phyloP scores from a whole-genome alignment of 2,888 invertebrate genomes.

The Entomobrya proxima region DNA sequence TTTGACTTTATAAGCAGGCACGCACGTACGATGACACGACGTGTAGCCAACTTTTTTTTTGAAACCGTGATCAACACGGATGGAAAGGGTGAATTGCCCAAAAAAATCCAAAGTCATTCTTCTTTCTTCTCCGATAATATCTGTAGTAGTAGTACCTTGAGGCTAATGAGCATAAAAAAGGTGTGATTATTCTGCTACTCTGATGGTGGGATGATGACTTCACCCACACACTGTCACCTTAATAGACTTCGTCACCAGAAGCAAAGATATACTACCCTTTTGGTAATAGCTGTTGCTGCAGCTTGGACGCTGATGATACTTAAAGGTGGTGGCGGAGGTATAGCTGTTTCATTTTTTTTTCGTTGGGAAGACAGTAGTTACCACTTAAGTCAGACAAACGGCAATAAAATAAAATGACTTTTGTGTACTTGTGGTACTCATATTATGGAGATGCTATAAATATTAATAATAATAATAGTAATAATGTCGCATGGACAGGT shows the following conservation, averaged over 20 bases:
- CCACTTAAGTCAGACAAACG: slow-evolving; percentile 56
- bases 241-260: slow-evolving; percentile 69
- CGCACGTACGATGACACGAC: background rate
- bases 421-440: slow-evolving; percentile 17
- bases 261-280: slow-evolving; percentile 46
- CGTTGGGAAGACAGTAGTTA: slow-evolving; percentile 49
- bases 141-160: slow-evolving; percentile 45
- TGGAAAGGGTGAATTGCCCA: slow-evolving; percentile 8
- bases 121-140: slow-evolving; percentile 50
- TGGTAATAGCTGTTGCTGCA: slow-evolving; percentile 3
- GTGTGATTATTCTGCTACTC: slow-evolving; percentile 65
- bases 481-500: slow-evolving; percentile 50
- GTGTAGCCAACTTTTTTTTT: background rate
- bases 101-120: slow-evolving; percentile 39
- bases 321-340: background rate
- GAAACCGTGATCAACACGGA: background rate
- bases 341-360: slow-evolving; percentile 41
- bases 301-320: background rate
- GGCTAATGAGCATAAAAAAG: slow-evolving; percentile 67
- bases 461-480: slow-evolving; percentile 53
- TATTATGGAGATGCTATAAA: slow-evolving; percentile 60
- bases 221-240: slow-evolving; percentile 71
- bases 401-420: slow-evolving; percentile 59
- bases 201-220: slow-evolving; percentile 68
- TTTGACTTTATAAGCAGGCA: background rate